Evolutionary conservation across 2,113 vertebrate genomes (phyloP), one percentile per base, ranked within the genome.

Genomic region (Aegithalos caudatus): DNA sequence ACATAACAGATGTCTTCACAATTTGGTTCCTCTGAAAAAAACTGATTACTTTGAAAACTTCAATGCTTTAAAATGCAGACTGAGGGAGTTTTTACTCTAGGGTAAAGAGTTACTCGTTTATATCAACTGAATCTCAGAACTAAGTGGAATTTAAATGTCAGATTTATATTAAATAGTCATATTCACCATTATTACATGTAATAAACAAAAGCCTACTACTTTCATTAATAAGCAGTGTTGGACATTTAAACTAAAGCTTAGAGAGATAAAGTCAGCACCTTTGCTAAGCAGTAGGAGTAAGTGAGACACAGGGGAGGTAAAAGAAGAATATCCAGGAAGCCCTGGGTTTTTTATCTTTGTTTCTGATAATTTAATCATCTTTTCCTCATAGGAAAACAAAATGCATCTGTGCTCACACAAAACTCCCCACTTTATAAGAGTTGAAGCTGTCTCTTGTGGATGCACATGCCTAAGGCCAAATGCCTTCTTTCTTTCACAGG

Each of bases 1-100:
- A 99, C 98, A 98, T 98, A 99, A 98, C 98, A 99, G 99, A 99
- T 99, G 99, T 99, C 98, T 99, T 99, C 98, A 98, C 98, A 98
- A 99, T 98, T 98, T 98, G 93, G 86, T 97, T 98, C 98, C 98
- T 98, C 97, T 98, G 96, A 96, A 98, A 98, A 97, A 97, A 98
- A 97, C 95, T 96, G 98, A 98, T 98, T 98, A 98, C 98, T 98
- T 98, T 98, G 98, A 98, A 98, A 98, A 98, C 97, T 98, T 97
- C 97, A 98, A 98, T 98, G 97, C 98, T 97, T 98, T 94, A 97
- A 98, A 98, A 98, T 97, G 98, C 98, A 98, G 95, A 92, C 92
- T 92, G 93, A 95, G 93, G 97, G 97, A 98, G 96, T 97, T 97
- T 97, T 97, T 94, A 98, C 98, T 97, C 98, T 91, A 93, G 96